phyloP scores from a whole-genome alignment of 2,113 vertebrate genomes.

The Chelonoidis abingdonii region DNA sequence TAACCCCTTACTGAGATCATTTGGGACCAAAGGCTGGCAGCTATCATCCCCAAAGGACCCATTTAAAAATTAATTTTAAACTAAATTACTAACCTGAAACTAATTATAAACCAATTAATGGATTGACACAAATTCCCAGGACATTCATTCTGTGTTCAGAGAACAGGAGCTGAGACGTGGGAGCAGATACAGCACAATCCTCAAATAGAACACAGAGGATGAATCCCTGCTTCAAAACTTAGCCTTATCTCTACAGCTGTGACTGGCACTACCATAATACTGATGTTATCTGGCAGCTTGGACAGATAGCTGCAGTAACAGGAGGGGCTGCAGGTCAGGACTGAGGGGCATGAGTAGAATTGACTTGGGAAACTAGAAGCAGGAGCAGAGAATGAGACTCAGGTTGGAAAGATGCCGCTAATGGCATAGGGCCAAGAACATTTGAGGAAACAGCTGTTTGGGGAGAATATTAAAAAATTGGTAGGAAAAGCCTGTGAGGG shows the following conservation, averaged over 20 bases:
- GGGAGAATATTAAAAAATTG: not conserved
- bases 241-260: not conserved
- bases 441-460: not conserved
- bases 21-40: not conserved
- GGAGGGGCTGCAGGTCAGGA: not conserved
- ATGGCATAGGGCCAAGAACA: not conserved
- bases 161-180: not conserved
- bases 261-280: not conserved
- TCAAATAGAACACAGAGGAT: not conserved
- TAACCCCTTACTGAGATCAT: not conserved
- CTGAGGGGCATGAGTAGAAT: not conserved
- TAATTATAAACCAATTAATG: not conserved
- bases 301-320: not conserved
- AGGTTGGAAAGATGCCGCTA: not conserved
- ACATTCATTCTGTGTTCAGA: not conserved
- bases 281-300: not conserved
- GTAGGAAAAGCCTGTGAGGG: not conserved
- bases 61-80: not conserved
- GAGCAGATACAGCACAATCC: not conserved
- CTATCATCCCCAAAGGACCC: not conserved
- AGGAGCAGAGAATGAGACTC: not conserved
- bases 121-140: not conserved
- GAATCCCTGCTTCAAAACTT: not conserved
- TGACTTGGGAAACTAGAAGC: not conserved
- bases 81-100: not conserved